These are phyloP conservation scores for Promerops cafer DNA, from an alignment of 2,113 vertebrate genomes.

Conservation along the genomic window DNA sequence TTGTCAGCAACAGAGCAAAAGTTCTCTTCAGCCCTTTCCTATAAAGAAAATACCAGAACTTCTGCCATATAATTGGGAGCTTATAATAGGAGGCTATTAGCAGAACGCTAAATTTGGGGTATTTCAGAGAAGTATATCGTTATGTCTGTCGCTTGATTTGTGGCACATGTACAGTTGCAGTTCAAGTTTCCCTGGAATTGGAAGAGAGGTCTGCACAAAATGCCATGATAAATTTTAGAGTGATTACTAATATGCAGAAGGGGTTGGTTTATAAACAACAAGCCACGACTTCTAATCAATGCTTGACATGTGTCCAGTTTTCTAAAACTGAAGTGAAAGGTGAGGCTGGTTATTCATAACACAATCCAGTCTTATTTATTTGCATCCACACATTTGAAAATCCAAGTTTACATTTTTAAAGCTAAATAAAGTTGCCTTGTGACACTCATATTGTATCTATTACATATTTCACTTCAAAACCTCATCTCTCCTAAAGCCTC, in stretches of 20 bases:
- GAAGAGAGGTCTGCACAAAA: neutral
- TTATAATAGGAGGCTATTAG: conserved; percentile 2
- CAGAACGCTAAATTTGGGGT: neutral
- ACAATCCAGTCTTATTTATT: conserved; percentile 32
- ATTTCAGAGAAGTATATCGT: neutral
- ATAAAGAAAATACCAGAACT: conserved; percentile 13
- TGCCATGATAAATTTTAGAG: neutral
- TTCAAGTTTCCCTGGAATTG: neutral
- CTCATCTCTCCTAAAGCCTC: conserved; percentile 81
- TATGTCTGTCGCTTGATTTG: neutral
- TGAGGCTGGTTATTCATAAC: neutral
- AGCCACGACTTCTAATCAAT: neutral
- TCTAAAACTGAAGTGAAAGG: conserved; percentile 20
- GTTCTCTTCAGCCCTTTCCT: neutral
- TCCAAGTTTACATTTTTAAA: conserved; percentile 74
- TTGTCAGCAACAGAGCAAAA: neutral
- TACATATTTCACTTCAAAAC: conserved; percentile 84
- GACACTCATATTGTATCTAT: conserved; percentile 78
- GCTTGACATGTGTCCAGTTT: neutral
- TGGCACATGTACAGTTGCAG: neutral
- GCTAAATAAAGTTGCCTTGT: conserved; percentile 76
- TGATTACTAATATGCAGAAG: neutral
- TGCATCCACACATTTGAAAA: conserved; percentile 59
- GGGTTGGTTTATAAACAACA: neutral
- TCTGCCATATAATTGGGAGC: neutral